Evolutionary conservation across 2,888 invertebrate species (phyloP).

Genomic region (Drosophila barbarae): DNA sequence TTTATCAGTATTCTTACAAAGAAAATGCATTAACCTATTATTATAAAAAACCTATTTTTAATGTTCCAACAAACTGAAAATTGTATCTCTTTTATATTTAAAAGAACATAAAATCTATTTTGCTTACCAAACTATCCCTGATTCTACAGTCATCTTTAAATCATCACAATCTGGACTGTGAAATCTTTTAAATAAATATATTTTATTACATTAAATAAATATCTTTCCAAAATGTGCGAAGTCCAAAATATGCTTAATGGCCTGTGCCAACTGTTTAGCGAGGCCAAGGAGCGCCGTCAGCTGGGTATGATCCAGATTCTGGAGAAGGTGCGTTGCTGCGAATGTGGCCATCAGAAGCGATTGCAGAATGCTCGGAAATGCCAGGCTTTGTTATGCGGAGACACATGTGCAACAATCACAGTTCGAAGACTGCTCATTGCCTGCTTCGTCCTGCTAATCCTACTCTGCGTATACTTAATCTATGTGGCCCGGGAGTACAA

Average conservation of each 20-base stretch:
- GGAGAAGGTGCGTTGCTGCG: constrained; percentile 50
- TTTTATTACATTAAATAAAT: neutral
- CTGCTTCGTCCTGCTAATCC: constrained; percentile 33
- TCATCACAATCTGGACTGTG: neutral
- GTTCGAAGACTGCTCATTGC: neutral
- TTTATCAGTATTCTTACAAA: neutral
- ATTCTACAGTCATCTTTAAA: neutral
- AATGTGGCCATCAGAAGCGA: constrained; percentile 56
- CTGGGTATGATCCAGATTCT: constrained; percentile 45
- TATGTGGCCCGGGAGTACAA: constrained; percentile 51
- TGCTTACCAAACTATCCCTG: neutral
- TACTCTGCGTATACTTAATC: constrained; percentile 41
- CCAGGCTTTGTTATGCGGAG: neutral
- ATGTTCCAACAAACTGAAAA: no score
- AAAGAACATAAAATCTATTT: neutral
- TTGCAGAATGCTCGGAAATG: neutral
- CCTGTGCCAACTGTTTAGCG: constrained; percentile 48
- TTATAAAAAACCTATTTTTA: no score
- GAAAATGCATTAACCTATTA: neutral
- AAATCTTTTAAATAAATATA: neutral
- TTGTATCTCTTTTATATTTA: no score
- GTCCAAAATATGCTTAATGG: constrained; percentile 43
- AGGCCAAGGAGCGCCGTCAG: constrained; percentile 42
- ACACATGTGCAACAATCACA: neutral
- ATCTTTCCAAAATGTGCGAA: constrained; percentile 49